Evolutionary conservation across 2,797 vertebrate species (phyloP).

Genomic region (Tragelaphus oryx): DNA sequence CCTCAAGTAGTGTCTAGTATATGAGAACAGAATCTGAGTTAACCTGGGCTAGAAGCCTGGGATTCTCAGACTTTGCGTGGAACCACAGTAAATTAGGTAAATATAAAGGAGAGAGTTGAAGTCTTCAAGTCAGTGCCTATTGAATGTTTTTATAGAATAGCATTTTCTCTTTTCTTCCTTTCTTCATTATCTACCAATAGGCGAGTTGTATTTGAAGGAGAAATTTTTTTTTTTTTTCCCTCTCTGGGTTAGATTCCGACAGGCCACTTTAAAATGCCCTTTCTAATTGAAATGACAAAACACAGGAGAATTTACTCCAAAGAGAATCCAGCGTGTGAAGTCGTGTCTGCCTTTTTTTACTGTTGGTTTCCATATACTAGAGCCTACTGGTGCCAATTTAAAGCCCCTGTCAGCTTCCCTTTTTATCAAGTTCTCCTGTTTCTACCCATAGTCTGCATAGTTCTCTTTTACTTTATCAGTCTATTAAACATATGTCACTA

Average conservation of each 20-base stretch:
- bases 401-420: neutral
- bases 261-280: constrained; percentile 20
- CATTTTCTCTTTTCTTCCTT: neutral
- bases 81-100: neutral
- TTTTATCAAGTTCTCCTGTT: neutral
- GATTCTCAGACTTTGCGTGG: neutral
- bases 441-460: neutral
- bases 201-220: neutral
- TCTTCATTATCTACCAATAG: neutral
- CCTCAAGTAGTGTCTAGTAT: neutral
- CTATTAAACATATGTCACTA: neutral
- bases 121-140: neutral
- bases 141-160: constrained; percentile 2
- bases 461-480: neutral
- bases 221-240: constrained; percentile 3
- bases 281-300: constrained; percentile 48
- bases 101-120: neutral
- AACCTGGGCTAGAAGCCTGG: neutral
- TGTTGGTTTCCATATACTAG: neutral
- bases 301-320: constrained; percentile 2
- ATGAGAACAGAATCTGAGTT: neutral
- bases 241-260: neutral
- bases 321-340: constrained; percentile 19
- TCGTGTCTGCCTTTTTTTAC: neutral
- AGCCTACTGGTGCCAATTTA: neutral